Percentiles rank a stretch among this genome's conserved stretches.
These are phyloP conservation scores for Myotis davidii DNA, from an alignment of 2,113 vertebrate species.

Conservation along the genomic window DNA sequence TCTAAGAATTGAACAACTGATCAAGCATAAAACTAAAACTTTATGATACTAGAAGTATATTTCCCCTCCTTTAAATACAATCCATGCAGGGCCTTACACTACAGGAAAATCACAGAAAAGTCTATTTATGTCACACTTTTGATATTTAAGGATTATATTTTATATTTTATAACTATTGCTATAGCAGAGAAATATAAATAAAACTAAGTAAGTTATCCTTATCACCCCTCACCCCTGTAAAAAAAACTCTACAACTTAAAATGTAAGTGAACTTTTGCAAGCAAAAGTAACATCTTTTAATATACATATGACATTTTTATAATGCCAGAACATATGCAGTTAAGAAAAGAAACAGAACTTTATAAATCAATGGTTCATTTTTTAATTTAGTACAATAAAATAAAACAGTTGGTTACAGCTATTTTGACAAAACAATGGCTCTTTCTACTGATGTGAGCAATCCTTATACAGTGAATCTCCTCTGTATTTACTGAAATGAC, in stretches of 20 bases:
- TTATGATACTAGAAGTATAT: background rate
- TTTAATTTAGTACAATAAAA: background rate
- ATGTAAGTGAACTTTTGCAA: background rate
- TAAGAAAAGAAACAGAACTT: background rate
- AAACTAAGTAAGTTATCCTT: background rate
- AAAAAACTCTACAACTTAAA: background rate
- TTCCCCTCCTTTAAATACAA: background rate
- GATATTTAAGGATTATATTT: background rate
- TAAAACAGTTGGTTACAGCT: conserved; percentile 37
- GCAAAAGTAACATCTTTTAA: background rate
- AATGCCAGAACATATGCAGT: background rate
- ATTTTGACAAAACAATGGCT: conserved; percentile 71
- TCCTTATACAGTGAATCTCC: background rate
- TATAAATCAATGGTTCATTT: background rate
- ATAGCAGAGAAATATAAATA: background rate
- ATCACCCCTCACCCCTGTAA: background rate
- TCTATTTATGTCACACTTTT: background rate
- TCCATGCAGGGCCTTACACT: background rate
- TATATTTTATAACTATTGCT: background rate
- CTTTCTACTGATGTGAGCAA: conserved; percentile 62
- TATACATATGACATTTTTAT: background rate
- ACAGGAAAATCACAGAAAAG: background rate
- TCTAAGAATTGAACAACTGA: background rate
- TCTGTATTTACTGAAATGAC: conserved; percentile 8
- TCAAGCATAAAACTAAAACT: background rate